Evolutionary conservation across 2,888 invertebrate genomes (phyloP), one percentile per base, ranked within the genome.

Genomic region (Coleophora deauratella): DNA sequence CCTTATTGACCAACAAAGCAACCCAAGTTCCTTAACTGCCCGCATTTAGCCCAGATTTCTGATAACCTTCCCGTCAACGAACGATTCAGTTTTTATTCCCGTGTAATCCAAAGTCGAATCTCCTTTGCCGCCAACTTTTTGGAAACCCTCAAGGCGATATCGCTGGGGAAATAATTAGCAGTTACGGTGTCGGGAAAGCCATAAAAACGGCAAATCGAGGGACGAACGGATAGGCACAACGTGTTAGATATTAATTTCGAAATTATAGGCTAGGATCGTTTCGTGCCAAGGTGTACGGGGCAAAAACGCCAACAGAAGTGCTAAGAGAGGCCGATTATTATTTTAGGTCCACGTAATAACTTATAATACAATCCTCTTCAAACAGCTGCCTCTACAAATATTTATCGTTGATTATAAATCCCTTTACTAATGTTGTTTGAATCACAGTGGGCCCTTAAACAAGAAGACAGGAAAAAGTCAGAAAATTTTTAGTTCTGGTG

Each of bases 191-290:
- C 71, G 60, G 72, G 59, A 70, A 72, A 67, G 70, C 68, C 58
- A 75, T 73, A 73, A 75, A 79, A 80, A 81, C 76, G 59, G 72
- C 72, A 70, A 78, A 76, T 72, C 67, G 66, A 76, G 67, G 71
- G 71, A 67, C 69, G 64, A 62, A 62, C 68, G 72, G 77, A 78
- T 75, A 77, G 77, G 64, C 78, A 75, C 79, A 82, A 81, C 80
- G 81, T 85, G 84, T 82, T 80, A 79, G 78, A 81, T 81, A 81
- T 85, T 81, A 82, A 84, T 85, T 75, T 66, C 59, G 51, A 85
- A 82, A 85, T 85, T 80, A 81, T 73, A 81, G 82, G 70, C 69
- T 72, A 60, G 61, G 6, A 60, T 51, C 49, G 55, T 55, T 59
- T 57, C 66, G 57, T 62, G 66, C 70, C 72, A 80, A 80, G 79